A percentile compares a stretch with the other conserved stretches of the same genome.
phyloP scores from a whole-genome alignment of 2,797 vertebrate species.

The Lutjanus argentimaculatus region DNA sequence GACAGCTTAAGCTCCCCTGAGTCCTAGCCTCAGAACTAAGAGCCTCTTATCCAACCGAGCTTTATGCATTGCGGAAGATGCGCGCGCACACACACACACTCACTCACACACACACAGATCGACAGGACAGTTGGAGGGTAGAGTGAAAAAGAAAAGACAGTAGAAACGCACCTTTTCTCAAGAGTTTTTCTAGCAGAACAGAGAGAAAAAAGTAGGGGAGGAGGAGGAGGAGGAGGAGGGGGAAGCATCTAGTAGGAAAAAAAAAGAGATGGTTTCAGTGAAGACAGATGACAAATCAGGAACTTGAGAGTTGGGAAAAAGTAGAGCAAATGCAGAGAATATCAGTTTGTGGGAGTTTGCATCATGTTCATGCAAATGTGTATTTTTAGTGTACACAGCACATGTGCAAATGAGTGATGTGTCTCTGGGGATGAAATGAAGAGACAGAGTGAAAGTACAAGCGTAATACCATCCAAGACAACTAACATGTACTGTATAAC shows the following conservation, averaged over 20 bases:
- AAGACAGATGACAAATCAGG: constrained; percentile 64
- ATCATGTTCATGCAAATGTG: constrained; percentile 28
- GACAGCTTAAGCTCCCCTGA: constrained; percentile 73
- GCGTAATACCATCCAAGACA: not conserved
- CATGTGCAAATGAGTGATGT: constrained; percentile 18
- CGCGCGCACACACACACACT: not conserved
- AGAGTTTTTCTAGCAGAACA: constrained; percentile 80
- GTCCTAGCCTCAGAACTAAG: constrained; percentile 72
- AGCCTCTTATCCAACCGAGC: constrained; percentile 68
- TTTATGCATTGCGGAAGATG: constrained; percentile 52
- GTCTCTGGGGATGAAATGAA: constrained; percentile 18
- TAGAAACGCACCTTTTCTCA: constrained; percentile 79
- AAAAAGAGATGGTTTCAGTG: constrained; percentile 71
- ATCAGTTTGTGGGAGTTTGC: constrained; percentile 32
- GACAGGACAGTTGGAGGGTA: constrained; percentile 72
- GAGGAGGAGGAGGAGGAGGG: constrained; percentile 44
- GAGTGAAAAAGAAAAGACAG: constrained; percentile 53
- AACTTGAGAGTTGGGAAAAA: constrained; percentile 58
- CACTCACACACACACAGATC: constrained; percentile 14
- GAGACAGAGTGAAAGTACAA: not conserved
- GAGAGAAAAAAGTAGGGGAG: constrained; percentile 67
- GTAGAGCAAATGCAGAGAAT: constrained; percentile 55
- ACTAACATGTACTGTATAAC: not conserved
- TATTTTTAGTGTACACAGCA: constrained; percentile 27
- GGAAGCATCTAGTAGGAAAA: constrained; percentile 70